These are phyloP conservation scores for human (Homo sapiens) DNA, from an alignment of 2,113 vertebrate species.

Conservation along the genomic window DNA sequence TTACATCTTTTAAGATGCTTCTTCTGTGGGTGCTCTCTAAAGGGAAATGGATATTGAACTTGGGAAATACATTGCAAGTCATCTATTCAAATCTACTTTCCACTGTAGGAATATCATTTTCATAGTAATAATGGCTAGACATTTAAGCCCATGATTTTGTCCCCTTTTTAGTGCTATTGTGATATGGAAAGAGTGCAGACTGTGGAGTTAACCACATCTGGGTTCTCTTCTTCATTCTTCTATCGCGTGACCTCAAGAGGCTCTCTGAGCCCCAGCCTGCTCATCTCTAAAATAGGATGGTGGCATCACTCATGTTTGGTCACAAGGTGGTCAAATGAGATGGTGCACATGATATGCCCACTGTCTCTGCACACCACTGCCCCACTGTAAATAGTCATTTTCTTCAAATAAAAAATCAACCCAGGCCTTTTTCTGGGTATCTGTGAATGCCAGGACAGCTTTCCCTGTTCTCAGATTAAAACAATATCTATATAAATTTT, in stretches of 20 bases:
- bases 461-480: neutral
- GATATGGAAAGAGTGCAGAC: neutral
- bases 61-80: neutral
- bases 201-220: neutral
- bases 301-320: neutral
- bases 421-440: neutral
- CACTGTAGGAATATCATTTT: neutral
- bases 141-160: neutral
- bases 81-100: neutral
- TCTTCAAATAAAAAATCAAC: neutral
- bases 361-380: neutral
- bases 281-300: neutral
- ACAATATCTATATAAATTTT: neutral
- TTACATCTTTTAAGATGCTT: neutral
- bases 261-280: neutral
- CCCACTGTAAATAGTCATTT: neutral
- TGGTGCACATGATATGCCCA: accelerated
- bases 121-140: neutral
- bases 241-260: neutral
- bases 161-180: neutral
- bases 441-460: neutral
- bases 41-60: neutral
- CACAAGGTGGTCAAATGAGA: neutral
- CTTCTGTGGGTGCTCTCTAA: neutral
- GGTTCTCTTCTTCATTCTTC: neutral